Conservation (phyloP, 2,888 invertebrate genomes). For the Lissocephala sabroskyi region DNA sequence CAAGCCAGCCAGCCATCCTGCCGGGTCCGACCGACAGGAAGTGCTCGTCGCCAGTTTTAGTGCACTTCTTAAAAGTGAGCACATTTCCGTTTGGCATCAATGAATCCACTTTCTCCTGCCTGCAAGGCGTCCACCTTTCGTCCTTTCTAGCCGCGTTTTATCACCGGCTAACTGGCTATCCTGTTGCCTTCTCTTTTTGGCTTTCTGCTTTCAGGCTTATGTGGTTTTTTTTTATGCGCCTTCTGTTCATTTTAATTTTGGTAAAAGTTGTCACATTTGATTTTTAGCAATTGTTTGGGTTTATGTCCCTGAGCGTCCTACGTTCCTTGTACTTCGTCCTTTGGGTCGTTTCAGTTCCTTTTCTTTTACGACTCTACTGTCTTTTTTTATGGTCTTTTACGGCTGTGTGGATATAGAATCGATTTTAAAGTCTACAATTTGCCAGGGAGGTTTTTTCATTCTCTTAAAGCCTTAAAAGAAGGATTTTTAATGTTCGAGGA, state of each 20-base stretch:
- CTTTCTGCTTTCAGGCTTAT: constrained; percentile 1
- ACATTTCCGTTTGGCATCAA: constrained; percentile 67
- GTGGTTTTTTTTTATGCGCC: constrained; percentile 11
- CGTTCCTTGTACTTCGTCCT: constrained; percentile 31
- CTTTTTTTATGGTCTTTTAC: constrained; percentile 19
- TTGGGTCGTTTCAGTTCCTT: constrained; percentile 7
- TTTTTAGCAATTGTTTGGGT: constrained; percentile 62
- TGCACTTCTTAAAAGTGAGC: constrained; percentile 64
- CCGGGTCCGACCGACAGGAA: constrained; percentile 34
- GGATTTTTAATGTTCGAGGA: no score
- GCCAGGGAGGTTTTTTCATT: no score
- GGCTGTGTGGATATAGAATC: no score
- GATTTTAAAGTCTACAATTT: no score
- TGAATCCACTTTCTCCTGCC: constrained; percentile 31
- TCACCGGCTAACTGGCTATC: constrained; percentile 3
- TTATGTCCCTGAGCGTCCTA: constrained; percentile 43
- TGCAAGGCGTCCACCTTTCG: background rate
- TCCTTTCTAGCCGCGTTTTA: constrained; percentile 2
- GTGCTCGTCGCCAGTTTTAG: constrained; percentile 65
- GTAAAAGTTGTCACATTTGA: constrained; percentile 64
- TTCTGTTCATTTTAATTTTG: constrained; percentile 54
- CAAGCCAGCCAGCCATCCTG: background rate
- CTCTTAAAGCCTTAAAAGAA: no score
- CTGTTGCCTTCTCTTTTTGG: constrained; percentile 6
- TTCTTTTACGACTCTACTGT: background rate